A percentile compares a stretch with the other conserved stretches of the same genome.
Conservation (phyloP, 1,140 invertebrate genomes). For the Acromyrmex charruanus region DNA sequence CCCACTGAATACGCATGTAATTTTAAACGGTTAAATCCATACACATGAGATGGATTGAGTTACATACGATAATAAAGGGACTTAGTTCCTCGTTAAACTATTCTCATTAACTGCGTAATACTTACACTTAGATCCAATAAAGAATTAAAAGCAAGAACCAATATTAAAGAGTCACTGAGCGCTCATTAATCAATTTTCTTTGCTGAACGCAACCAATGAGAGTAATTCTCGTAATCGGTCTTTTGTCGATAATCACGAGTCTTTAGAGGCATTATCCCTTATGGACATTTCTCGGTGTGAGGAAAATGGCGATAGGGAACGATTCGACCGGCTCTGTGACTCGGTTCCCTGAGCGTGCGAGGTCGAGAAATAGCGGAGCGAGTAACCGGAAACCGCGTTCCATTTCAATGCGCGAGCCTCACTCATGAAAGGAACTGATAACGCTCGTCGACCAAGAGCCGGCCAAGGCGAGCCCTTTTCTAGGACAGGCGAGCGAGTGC, state of each 20-base stretch:
- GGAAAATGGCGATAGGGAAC: constrained; percentile 19
- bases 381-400: constrained; percentile 72
- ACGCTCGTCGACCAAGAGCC: constrained; percentile 44
- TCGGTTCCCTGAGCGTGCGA: constrained; percentile 59
- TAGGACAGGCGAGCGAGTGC: constrained; percentile 39
- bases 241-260: constrained; percentile 35
- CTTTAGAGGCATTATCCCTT: constrained; percentile 42
- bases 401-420: constrained; percentile 72
- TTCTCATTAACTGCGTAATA: too few species aligned
- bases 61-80: background rate
- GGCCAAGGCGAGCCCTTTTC: constrained; percentile 54
- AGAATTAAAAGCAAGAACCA: too few species aligned
- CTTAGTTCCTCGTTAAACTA: constrained; percentile 4
- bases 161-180: too few species aligned
- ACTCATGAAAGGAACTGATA: constrained; percentile 78
- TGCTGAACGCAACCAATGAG: background rate
- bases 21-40: background rate
- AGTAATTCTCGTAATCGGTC: background rate
- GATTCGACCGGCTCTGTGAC: constrained; percentile 51
- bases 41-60: background rate
- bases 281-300: constrained; percentile 37
- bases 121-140: too few species aligned
- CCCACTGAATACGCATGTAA: too few species aligned
- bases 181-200: too few species aligned
- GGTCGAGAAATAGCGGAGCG: constrained; percentile 67